A percentile compares a stretch with the other conserved stretches of the same genome.
phyloP scores from a whole-genome alignment of 1,140 invertebrate species.

The Drosophila elegans region DNA sequence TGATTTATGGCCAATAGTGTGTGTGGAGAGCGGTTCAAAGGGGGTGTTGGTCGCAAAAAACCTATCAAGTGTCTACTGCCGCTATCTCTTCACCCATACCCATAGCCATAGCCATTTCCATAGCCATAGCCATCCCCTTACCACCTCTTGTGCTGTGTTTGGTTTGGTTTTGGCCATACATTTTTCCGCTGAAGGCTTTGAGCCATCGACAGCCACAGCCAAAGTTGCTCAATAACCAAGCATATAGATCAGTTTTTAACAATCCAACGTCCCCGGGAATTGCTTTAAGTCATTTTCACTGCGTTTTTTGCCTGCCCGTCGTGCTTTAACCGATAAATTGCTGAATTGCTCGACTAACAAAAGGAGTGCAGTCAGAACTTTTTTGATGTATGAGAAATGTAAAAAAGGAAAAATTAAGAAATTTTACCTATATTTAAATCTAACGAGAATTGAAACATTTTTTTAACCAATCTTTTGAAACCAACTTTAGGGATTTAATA shows the following conservation, averaged over 20 bases:
- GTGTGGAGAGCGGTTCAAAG: slow-evolving; percentile 13
- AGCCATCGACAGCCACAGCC: slow-evolving; percentile 46
- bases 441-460: too few species aligned
- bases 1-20: slow-evolving; percentile 80
- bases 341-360: slow-evolving; percentile 11
- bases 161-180: slow-evolving; percentile 39
- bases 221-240: slow-evolving; percentile 70
- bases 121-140: background rate
- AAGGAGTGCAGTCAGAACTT: background rate
- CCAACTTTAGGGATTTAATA: too few species aligned
- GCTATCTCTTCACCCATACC: slow-evolving; percentile 36
- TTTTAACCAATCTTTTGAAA: too few species aligned
- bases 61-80: slow-evolving; percentile 72
- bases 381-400: background rate
- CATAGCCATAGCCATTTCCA: too few species aligned
- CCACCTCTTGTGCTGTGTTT: slow-evolving; percentile 14
- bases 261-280: slow-evolving; percentile 20
- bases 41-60: slow-evolving; percentile 50
- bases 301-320: background rate
- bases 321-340: slow-evolving; percentile 39
- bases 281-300: slow-evolving; percentile 23
- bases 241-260: slow-evolving; percentile 75
- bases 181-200: slow-evolving; percentile 64
- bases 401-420: background rate
- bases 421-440: background rate